Base-by-base conservation (phyloP, 1,140 invertebrate genomes). In the Neodiprion fabricii region DNA sequence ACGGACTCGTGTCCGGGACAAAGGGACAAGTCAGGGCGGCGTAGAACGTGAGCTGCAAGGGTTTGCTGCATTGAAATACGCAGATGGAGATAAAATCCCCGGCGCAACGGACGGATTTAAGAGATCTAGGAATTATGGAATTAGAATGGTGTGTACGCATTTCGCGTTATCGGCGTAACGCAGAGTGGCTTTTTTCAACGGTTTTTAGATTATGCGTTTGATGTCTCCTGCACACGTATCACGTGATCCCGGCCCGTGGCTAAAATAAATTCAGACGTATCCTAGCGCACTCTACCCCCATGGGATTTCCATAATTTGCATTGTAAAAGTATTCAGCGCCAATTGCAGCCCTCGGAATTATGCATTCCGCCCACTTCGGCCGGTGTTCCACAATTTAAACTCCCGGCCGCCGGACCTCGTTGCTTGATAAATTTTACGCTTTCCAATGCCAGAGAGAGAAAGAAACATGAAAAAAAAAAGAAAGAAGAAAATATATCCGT, bases 221-320 rank as follows among this genome's bases (percentile, higher is more conserved):
- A 61, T 61, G 5, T 40, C 28, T 40, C n/a, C 53, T 61, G 53
- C 11, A 17, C 53, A 61, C 28, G 28, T 40, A 40, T 40, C 11
- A 17, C 11, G n/a, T 61, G 53, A 61, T 14, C 53, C 53, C 53
- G 53, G 53, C 53, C 11, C 53, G 11, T 17, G 53, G 53, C 53
- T 61, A 17, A 71, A 71, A 71, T 71, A 48, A 71, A 71, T 71
- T 48, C 70, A 48, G 48, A 48, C 48, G 70, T 47, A 50, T 50
- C 48, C 70, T 23, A 50, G 48, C n/a, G n/a, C 53, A 70, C 72
- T 70, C 61, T 17, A 14, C 74, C 53, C 82, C 81, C 78, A 67
- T 67, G 78, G 80, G 82, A 84, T 84, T 84, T 84, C 82, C 81
- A 84, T 84, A 84, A 84, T 84, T 84, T 84, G 83, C 82, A 84